Evolutionary conservation across 2,888 invertebrate species (phyloP).

Genomic region (Morpho deidamia): DNA sequence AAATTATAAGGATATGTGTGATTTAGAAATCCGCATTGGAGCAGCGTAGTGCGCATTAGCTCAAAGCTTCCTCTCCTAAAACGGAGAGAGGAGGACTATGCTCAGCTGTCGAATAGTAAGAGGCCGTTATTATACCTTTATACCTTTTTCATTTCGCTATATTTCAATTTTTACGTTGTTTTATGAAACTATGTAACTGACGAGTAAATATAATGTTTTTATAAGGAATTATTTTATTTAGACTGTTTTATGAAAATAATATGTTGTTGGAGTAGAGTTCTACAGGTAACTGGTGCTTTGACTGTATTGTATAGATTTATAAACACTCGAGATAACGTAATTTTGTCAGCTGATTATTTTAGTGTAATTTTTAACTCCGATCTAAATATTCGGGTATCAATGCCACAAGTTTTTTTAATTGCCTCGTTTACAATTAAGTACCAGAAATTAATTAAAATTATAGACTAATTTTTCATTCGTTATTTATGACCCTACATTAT

Average conservation of each 20-base stretch:
- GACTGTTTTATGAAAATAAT: neutral
- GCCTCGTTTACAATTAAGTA: conserved; percentile 4
- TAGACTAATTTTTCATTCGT: neutral
- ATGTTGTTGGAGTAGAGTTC: neutral
- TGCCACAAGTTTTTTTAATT: conserved; percentile 19
- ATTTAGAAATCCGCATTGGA: too few species aligned
- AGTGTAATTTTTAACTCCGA: conserved; percentile 24
- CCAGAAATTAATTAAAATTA: conserved; percentile 1
- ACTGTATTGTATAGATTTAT: conserved; percentile 40
- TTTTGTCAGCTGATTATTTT: conserved; percentile 35
- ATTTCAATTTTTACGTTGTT: too few species aligned
- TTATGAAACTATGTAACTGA: too few species aligned
- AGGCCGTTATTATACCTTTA: too few species aligned
- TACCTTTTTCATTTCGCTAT: too few species aligned
- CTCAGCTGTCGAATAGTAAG: too few species aligned
- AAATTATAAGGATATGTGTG: too few species aligned
- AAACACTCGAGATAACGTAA: conserved; percentile 40
- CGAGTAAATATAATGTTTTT: too few species aligned
- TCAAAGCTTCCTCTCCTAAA: too few species aligned
- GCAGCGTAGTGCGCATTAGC: too few species aligned
- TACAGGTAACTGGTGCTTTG: neutral
- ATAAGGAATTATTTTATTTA: too few species aligned
- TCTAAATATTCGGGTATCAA: conserved; percentile 25
- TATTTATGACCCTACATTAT: neutral
- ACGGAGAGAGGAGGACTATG: too few species aligned